Evolutionary conservation across 2,888 invertebrate genomes (phyloP), one percentile per base, ranked within the genome.

Genomic region (Beris morrisii): DNA sequence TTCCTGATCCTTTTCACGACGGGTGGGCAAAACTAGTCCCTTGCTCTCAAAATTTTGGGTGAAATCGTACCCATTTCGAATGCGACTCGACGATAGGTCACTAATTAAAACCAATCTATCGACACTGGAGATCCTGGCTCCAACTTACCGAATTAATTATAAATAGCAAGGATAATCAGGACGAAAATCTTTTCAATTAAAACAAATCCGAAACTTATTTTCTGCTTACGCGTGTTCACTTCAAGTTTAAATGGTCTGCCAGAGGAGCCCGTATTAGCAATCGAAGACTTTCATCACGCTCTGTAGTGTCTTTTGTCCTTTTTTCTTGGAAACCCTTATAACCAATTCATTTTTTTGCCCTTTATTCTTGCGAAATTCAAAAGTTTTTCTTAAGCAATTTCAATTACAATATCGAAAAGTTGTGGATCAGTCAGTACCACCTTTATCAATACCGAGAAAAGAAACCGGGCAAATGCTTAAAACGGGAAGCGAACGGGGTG

Each of bases 301-400:
- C 5, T 9, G 38, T 9, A 44, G 44, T 12, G 2, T 46, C 46
- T 15, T 15, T 15, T 1, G 46, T 46, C 4, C 5, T 11, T 46
- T 46, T 5, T 11, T 28, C 50, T 15, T 9, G 1, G 3, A 38
- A 15, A 9, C 15, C 22, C 50, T 50, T 15, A 9, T 4, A 9
- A 48, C 1, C 48, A 11, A n/a, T 48, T n/a, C 12, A 12, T 48
- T 13, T 13, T 48, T 48, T 15, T 48, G n/a, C 48, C n/a, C 13
- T 15, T 2, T 31, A 54, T n/a, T 31, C 30, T 54, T 53, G 5
- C 66, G 15, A 12, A 53, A 50, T 50, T 52, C 44, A 57, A 65
- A 67, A 67, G 52, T 31, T 67, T 67, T 54, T 67, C 65, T 68
- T 65, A 65, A 68, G 55, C 61, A 68, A 61, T 68, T 68, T 68